Base-by-base conservation (phyloP, 2,113 vertebrate species). In the Clarias batrachus region DNA sequence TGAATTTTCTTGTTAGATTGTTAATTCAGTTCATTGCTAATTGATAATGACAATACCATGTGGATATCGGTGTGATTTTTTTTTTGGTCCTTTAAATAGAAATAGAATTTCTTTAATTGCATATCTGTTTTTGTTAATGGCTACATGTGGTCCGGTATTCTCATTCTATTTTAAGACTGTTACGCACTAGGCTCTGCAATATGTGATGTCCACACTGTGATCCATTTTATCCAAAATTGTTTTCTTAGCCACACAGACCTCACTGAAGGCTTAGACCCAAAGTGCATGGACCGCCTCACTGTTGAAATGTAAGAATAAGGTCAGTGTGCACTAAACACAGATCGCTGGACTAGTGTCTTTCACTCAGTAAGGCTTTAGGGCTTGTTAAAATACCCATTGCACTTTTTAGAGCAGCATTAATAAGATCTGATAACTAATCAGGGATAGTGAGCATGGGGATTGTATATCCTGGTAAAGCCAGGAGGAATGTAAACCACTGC, bases 381-480 rank as follows among this genome's bases (percentile, higher is more conserved):
- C 88, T 89, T 91, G 87, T 89, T 91, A 92, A 92, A 89, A 88
- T 87, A 89, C 80, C 81, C 80, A 84, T 63, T 80, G 82, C 90
- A 90, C 87, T 90, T 87, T 90, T 86, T 85, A 86, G 88, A 60
- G 85, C 60, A 70, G 83, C 88, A 89, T 90, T 91, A 91, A 91
- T 91, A 90, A 90, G 90, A 90, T 91, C 87, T 91, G 89, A 93
- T 93, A 92, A 93, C 91, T 91, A 91, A 93, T 94, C 91, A 91
- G 88, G 81, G 76, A 89, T 90, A 89, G 90, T 60, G 88, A 91
- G 90, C 92, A 83, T 85, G 80, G 88, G 93, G 91, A 94, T 94
- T 94, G 92, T 92, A 91, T 95, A 91, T 93, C 94, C 91, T 92
- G 92, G 92, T 93, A 92, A 94, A 95, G 94, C 92, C 90, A 89